Conservation (phyloP, 2,888 invertebrate genomes). For the Ophraella communa region DNA sequence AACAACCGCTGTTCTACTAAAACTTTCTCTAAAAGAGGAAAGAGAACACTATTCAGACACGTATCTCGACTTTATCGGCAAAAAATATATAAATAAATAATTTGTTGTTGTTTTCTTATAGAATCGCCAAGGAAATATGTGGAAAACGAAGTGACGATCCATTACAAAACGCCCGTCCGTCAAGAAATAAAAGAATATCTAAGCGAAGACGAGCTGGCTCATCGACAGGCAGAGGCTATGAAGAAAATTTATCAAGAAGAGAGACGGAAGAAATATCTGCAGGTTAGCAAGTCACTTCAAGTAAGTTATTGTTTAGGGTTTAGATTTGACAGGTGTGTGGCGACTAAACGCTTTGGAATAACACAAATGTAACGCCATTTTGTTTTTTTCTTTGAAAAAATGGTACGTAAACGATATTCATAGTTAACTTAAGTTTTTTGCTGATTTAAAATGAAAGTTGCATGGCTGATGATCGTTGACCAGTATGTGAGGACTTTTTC, state of each 20-base stretch:
- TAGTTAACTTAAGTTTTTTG: neutral
- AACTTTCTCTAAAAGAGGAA: no score
- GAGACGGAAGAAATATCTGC: conserved; percentile 86
- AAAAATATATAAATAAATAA: neutral
- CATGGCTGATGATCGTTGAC: no score
- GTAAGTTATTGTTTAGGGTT: conserved; percentile 42
- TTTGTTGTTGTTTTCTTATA: conserved; percentile 57
- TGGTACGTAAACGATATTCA: neutral
- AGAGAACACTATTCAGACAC: no score
- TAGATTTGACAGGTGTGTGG: conserved; percentile 36
- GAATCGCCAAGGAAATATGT: conserved; percentile 89
- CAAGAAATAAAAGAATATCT: conserved; percentile 85
- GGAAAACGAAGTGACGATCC: conserved; percentile 93
- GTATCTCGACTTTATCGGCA: no score
- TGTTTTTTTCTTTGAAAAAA: no score
- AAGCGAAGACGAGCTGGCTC: conserved; percentile 87
- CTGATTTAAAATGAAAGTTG: no score
- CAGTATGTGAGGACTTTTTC: no score
- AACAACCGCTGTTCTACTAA: no score
- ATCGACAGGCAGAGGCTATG: conserved; percentile 90
- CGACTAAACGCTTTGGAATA: conserved; percentile 32
- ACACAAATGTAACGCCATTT: no score
- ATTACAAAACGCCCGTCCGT: conserved; percentile 88
- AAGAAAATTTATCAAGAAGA: conserved; percentile 89
- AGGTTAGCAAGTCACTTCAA: conserved; percentile 63